phyloP scores from a whole-genome alignment of 2,113 vertebrate species.

The Coregonus clupeaformis region DNA sequence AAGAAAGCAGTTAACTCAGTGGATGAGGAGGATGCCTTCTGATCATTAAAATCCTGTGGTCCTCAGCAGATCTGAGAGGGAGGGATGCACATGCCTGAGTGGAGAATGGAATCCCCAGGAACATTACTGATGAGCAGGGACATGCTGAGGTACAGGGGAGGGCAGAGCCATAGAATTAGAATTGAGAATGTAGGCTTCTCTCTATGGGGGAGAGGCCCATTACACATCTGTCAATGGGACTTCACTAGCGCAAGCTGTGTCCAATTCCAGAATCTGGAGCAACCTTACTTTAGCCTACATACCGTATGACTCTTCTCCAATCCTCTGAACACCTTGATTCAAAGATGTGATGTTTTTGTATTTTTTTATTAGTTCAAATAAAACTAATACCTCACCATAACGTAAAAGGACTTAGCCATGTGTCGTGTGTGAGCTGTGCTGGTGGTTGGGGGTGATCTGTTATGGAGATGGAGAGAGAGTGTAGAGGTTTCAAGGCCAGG shows the following conservation, averaged over 20 bases:
- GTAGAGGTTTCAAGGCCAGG: no score
- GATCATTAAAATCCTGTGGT: neutral
- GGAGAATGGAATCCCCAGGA: neutral
- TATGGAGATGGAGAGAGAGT: no score
- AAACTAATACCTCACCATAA: no score
- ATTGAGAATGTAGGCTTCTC: no score
- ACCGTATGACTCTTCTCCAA: neutral
- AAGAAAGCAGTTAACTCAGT: neutral
- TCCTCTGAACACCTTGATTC: constrained; percentile 7
- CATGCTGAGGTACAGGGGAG: no score
- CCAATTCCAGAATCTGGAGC: neutral
- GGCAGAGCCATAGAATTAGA: no score
- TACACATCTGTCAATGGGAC: no score
- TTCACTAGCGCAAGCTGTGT: neutral
- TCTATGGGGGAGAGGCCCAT: neutral
- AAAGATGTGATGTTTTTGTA: neutral
- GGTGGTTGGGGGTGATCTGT: no score
- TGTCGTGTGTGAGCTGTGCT: no score
- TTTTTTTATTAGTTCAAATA: no score
- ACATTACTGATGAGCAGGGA: neutral
- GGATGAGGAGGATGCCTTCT: neutral
- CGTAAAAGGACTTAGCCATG: no score
- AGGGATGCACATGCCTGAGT: neutral
- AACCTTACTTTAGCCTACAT: no score
- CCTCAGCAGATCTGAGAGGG: neutral